Evolutionary conservation across 2,888 invertebrate genomes (phyloP).

Genomic region (Nemotelus pantherinus): DNA sequence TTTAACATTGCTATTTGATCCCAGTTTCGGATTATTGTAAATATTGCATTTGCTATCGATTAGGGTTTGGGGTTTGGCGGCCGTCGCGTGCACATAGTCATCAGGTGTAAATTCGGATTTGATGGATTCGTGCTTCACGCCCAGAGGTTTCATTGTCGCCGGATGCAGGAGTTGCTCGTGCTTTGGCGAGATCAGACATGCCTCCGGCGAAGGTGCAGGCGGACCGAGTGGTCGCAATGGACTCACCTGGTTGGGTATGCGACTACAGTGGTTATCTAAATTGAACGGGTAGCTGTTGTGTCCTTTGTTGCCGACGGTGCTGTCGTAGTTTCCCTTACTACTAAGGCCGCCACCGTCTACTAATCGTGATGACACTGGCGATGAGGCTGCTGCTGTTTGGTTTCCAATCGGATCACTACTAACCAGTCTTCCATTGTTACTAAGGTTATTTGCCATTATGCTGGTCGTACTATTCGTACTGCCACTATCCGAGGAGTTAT

Average conservation of each 20-base stretch:
- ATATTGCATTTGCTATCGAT: slow-evolving; percentile 50
- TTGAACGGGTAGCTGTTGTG: slow-evolving; percentile 19
- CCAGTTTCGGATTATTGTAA: slow-evolving; percentile 48
- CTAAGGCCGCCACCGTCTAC: slow-evolving; percentile 28
- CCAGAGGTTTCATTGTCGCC: neutral
- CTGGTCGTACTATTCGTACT: slow-evolving; percentile 9
- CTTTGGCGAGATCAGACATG: slow-evolving; percentile 17
- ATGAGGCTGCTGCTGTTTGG: slow-evolving; percentile 33
- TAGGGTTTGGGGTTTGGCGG: slow-evolving; percentile 38
- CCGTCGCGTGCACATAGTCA: slow-evolving; percentile 45
- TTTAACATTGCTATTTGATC: slow-evolving; percentile 46
- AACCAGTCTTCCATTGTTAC: slow-evolving; percentile 42
- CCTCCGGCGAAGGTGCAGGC: neutral
- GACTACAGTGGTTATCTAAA: slow-evolving; percentile 31
- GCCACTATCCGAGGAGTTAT: slow-evolving; percentile 39
- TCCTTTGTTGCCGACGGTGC: slow-evolving; percentile 1
- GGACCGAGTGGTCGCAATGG: neutral
- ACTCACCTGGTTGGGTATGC: slow-evolving; percentile 12
- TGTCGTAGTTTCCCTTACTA: slow-evolving; percentile 22
- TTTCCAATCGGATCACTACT: slow-evolving; percentile 37
- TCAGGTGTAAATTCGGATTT: slow-evolving; percentile 52
- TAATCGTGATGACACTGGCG: slow-evolving; percentile 33
- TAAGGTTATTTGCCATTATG: slow-evolving; percentile 12
- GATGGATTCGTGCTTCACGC: slow-evolving; percentile 49
- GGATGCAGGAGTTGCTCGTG: slow-evolving; percentile 19